Evolutionary conservation across 2,888 invertebrate species (phyloP).

Genomic region (Eugnorisma glareosa): DNA sequence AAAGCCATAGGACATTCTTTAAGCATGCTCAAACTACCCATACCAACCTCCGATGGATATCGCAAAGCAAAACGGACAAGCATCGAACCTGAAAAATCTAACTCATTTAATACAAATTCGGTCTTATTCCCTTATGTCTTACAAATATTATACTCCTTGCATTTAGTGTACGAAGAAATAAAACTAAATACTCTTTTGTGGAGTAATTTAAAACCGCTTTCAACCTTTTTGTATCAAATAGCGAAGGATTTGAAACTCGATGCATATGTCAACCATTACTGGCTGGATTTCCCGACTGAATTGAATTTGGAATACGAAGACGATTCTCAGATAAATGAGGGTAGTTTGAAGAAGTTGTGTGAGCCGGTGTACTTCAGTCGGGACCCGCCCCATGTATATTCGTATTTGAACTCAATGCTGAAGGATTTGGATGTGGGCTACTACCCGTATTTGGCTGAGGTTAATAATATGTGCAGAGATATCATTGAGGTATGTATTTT

Average conservation of each 20-base stretch:
- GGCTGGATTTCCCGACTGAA: constrained; percentile 94
- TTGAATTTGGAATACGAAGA: constrained; percentile 85
- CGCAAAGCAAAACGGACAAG: constrained; percentile 66
- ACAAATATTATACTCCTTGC: constrained; percentile 94
- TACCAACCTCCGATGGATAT: constrained; percentile 58
- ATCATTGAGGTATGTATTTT: constrained; percentile 92
- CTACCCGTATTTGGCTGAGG: constrained; percentile 93
- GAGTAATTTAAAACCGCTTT: constrained; percentile 92
- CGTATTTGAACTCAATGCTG: constrained; percentile 92
- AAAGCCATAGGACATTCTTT: constrained; percentile 85
- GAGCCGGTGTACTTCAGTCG: constrained; percentile 91
- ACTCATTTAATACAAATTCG: constrained; percentile 91
- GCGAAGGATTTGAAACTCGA: constrained; percentile 94
- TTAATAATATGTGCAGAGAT: constrained; percentile 94
- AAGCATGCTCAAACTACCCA: constrained; percentile 83
- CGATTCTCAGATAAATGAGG: constrained; percentile 89
- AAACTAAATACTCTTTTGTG: constrained; percentile 94
- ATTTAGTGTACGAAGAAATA: constrained; percentile 97
- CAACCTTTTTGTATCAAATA: constrained; percentile 93
- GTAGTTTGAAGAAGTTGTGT: constrained; percentile 90
- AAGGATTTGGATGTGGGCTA: constrained; percentile 88
- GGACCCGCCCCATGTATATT: constrained; percentile 93
- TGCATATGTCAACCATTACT: constrained; percentile 94
- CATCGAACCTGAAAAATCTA: constrained; percentile 74
- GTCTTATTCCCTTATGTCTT: constrained; percentile 94